A percentile compares a stretch with the other conserved stretches of the same genome.
Evolutionary conservation across 2,113 vertebrate genomes (phyloP).

Genomic region (Labrus mixtus): DNA sequence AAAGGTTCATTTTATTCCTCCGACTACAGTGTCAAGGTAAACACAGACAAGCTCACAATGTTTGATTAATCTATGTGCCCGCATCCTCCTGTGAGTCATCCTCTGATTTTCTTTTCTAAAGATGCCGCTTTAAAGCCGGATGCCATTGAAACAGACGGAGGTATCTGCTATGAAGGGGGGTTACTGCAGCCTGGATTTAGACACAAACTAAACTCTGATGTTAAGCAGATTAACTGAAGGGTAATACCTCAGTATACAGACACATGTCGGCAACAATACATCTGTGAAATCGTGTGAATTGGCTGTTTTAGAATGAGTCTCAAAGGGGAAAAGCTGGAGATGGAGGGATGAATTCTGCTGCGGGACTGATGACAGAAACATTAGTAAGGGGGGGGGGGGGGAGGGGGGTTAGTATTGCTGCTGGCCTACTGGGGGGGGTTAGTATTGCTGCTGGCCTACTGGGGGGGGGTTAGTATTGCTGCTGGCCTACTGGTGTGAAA

Average conservation of each 20-base stretch:
- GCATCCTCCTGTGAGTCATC: conserved; percentile 64
- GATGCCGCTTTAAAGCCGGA: conserved; percentile 61
- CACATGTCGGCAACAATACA: conserved; percentile 61
- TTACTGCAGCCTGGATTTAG: conserved; percentile 69
- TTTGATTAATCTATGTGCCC: conserved; percentile 70
- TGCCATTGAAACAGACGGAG: conserved; percentile 64
- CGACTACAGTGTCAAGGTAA: conserved; percentile 69
- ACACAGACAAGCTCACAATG: conserved; percentile 52
- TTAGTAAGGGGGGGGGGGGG: neutral
- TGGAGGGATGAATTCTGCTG: conserved; percentile 25
- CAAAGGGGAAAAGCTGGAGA: conserved; percentile 8
- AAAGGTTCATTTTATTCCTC: conserved; percentile 67
- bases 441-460: conserved; percentile 40
- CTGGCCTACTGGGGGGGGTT: conserved; percentile 41
- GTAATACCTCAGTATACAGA: conserved; percentile 57
- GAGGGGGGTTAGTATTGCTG: conserved; percentile 29
- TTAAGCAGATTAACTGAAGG: conserved; percentile 70
- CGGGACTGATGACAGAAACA: neutral
- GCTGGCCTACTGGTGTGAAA: conserved; percentile 55
- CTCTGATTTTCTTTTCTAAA: conserved; percentile 77
- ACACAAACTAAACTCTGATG: conserved; percentile 74
- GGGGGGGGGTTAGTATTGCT: conserved; percentile 23
- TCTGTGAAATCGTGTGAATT: conserved; percentile 41
- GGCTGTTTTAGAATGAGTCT: conserved; percentile 22
- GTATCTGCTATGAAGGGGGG: conserved; percentile 31